Evolutionary conservation across 2,113 vertebrate genomes (phyloP), one percentile per base, ranked within the genome.

Genomic region (Echinops telfairi): DNA sequence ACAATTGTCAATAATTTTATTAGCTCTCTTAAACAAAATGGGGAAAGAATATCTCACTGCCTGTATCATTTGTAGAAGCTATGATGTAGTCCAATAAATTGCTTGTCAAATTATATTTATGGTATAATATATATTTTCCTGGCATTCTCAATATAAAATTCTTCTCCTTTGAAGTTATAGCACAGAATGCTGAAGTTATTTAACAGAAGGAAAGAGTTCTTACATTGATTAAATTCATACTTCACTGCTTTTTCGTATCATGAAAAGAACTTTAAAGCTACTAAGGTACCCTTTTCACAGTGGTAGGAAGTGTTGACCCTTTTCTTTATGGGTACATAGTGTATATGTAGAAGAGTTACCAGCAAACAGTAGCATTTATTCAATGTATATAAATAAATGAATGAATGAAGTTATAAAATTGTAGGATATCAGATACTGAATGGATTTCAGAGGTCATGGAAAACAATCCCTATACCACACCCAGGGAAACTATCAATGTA

Each of bases 1-100:
- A 96, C 94, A 7, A 73, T 88, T 95, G 92, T 90, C 86, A 90
- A 92, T 38, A 93, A 92, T 94, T 62, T 96, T 96, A 93, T 87
- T 85, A 94, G 58, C 14, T 93, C 66, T 90, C 88, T 43, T 40
- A 96, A 60, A 80, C 23, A 96, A 97, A 97, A 94, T 31, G 17
- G 66, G 47, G n/a, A 88, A 97, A 71, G 20, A 96, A 14, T 82
- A 86, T 83, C 81, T 95, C 87, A 88, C 38, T 83, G 95, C 36
- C 92, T 78, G 38, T 80, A 79, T 8, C 57, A 29, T 57, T 71
- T 90, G 78, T 20, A 62, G 84, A 94, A 95, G 7, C 43, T 94
- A 0, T 86, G 84, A 85, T 82, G 79, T 84, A 64, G 90, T 66
- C n/a, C 19, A 94, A 25, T 94, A 95, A 97, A 95, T 95, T 95